These are phyloP conservation scores for Xiphophorus birchmanni DNA, from an alignment of 2,797 vertebrate genomes.

Conservation along the genomic window DNA sequence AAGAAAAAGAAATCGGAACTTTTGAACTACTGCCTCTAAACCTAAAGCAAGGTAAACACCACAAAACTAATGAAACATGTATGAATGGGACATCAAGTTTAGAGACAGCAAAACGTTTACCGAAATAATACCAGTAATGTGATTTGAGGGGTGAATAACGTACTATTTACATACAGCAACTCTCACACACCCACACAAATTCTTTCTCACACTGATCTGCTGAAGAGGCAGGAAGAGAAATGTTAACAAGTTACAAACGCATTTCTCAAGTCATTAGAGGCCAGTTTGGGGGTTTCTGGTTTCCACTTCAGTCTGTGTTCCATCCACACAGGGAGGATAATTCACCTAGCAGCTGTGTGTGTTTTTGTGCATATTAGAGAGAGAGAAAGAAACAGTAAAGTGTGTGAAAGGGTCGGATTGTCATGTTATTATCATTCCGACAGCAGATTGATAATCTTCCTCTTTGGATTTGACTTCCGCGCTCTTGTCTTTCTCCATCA, in stretches of 20 bases:
- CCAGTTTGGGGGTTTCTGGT: constrained; percentile 57
- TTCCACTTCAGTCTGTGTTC: constrained; percentile 44
- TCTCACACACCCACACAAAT: neutral
- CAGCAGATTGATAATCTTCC: constrained; percentile 14
- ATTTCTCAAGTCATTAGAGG: constrained; percentile 59
- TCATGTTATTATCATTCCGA: constrained; percentile 25
- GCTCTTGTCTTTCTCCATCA: neutral
- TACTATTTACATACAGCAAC: constrained; percentile 24
- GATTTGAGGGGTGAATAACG: neutral
- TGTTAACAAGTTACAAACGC: constrained; percentile 23
- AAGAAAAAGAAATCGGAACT: no score
- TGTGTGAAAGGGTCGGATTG: neutral
- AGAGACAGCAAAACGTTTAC: no score
- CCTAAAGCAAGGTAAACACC: no score
- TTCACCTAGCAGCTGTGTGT: constrained; percentile 63
- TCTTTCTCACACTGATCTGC: neutral
- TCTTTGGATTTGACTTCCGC: neutral
- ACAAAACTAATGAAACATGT: no score
- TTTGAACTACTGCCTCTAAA: no score
- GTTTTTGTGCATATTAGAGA: constrained; percentile 13
- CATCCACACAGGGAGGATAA: constrained; percentile 34
- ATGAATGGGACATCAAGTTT: no score
- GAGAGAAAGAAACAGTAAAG: neutral
- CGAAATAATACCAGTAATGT: no score
- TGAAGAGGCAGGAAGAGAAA: neutral